Percentiles rank a stretch among this genome's conserved stretches.
phyloP scores from a whole-genome alignment of 1,140 invertebrate genomes.

The Bombus huntii region DNA sequence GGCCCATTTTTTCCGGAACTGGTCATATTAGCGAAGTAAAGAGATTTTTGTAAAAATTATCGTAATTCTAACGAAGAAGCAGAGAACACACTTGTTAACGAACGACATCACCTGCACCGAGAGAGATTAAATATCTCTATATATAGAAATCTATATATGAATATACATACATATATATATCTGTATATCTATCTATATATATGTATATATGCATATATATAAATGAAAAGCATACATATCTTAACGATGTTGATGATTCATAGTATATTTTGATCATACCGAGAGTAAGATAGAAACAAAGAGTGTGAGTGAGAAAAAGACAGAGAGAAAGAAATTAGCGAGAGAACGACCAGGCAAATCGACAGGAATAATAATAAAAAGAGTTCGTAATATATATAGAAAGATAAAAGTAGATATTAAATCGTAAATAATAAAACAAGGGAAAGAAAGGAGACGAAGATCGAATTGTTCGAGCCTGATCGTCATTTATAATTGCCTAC shows the following conservation, averaged over 20 bases:
- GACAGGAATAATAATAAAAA: conserved; percentile 57
- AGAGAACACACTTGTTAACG: conserved; percentile 64
- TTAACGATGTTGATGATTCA: conserved; percentile 72
- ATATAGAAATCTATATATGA: conserved; percentile 37
- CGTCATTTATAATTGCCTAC: conserved; percentile 43
- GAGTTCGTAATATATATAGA: conserved; percentile 18
- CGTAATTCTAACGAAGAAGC: background rate
- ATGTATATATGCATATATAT: conserved; percentile 47
- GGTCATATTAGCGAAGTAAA: background rate
- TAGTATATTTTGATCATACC: conserved; percentile 74
- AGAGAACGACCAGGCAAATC: conserved; percentile 40
- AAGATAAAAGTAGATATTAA: conserved; percentile 38
- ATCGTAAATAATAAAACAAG: conserved; percentile 24
- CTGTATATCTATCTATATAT: conserved; percentile 40
- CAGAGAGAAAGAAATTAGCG: background rate
- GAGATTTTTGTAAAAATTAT: background rate
- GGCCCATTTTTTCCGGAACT: background rate
- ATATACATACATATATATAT: background rate
- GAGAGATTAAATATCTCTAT: conserved; percentile 39
- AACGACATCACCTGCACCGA: conserved; percentile 58
- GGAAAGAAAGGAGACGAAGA: background rate
- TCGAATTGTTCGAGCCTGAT: conserved; percentile 8
- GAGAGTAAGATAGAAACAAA: conserved; percentile 10
- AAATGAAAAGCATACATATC: conserved; percentile 64
- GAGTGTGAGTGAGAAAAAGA: background rate